Conservation (phyloP, 2,888 invertebrate species). For the Nemapogon koenigi region DNA sequence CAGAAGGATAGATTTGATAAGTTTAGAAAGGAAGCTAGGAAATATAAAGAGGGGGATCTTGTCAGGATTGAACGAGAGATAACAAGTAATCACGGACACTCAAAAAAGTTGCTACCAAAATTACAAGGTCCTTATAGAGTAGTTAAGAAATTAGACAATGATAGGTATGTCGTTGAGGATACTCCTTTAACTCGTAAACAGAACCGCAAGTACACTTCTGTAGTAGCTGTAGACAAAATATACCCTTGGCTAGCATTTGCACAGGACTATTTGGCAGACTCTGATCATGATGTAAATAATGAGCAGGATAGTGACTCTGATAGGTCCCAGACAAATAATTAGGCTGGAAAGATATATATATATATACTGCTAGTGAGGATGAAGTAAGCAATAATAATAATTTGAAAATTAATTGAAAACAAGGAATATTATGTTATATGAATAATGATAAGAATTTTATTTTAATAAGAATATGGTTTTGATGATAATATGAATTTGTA, state of each 20-base stretch:
- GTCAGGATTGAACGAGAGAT: slow-evolving; percentile 15
- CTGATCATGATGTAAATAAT: background rate
- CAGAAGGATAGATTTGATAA: slow-evolving; percentile 16
- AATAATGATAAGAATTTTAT: too few relatives aligned
- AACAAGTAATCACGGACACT: slow-evolving; percentile 8
- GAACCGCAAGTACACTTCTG: slow-evolving; percentile 16
- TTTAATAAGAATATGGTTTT: too few relatives aligned
- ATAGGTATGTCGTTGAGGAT: slow-evolving; percentile 19
- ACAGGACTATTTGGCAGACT: background rate
- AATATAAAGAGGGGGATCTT: slow-evolving; percentile 16
- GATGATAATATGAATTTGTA: too few relatives aligned
- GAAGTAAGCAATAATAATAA: too few relatives aligned
- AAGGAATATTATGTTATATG: too few relatives aligned
- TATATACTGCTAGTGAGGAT: too few relatives aligned
- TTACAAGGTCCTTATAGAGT: slow-evolving; percentile 18
- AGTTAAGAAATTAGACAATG: slow-evolving; percentile 18
- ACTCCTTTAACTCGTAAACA: slow-evolving; percentile 19
- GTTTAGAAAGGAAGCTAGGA: slow-evolving; percentile 8
- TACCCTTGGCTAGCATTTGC: slow-evolving; percentile 18
- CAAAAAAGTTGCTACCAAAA: slow-evolving; percentile 13
- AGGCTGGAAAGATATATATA: background rate
- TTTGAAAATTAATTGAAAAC: too few relatives aligned
- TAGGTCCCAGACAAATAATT: background rate
- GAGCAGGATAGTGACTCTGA: background rate
- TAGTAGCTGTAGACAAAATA: slow-evolving; percentile 20